These are phyloP conservation scores for Poecilia velifera DNA, from an alignment of 2,797 vertebrate species.

Conservation along the genomic window DNA sequence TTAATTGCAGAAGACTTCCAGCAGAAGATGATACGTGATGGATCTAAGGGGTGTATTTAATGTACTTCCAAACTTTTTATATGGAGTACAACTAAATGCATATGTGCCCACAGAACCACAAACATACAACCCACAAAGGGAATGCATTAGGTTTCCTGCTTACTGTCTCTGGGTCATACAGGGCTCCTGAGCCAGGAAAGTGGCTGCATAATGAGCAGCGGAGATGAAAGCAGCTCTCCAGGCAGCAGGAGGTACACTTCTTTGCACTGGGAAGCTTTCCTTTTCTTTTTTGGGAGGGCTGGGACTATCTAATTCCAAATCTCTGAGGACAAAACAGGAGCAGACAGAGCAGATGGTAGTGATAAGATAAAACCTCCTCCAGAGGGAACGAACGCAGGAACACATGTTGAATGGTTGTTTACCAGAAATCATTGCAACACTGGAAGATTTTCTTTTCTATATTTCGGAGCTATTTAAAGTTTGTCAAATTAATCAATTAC, in stretches of 20 bases:
- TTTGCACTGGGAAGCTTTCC: constrained; percentile 56
- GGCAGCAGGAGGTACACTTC: constrained; percentile 64
- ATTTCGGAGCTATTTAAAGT: not conserved
- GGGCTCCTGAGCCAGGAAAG: constrained; percentile 38
- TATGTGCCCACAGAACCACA: not conserved
- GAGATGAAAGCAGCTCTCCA: constrained; percentile 69
- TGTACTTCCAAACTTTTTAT: not conserved
- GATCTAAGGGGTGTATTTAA: too few species aligned
- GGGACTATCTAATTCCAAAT: not conserved
- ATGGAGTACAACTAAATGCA: not conserved
- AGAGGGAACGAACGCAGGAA: constrained; percentile 32
- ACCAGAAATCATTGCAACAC: not conserved
- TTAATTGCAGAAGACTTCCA: too few species aligned
- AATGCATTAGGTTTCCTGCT: constrained; percentile 57
- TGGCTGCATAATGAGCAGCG: constrained; percentile 56
- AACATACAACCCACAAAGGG: constrained; percentile 54
- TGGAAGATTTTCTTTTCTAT: not conserved
- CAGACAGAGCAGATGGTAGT: constrained; percentile 70
- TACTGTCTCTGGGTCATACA: constrained; percentile 61
- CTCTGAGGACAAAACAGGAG: constrained; percentile 61
- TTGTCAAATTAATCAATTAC: not conserved
- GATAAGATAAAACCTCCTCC: constrained; percentile 64
- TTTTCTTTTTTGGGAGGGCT: constrained; percentile 33
- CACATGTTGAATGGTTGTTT: constrained; percentile 39
- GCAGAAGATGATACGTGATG: too few species aligned